Percentiles rank a stretch among this genome's conserved stretches.
These are phyloP conservation scores for Coryphaenoides rupestris DNA, from an alignment of 2,113 vertebrate genomes.

Conservation along the genomic window DNA sequence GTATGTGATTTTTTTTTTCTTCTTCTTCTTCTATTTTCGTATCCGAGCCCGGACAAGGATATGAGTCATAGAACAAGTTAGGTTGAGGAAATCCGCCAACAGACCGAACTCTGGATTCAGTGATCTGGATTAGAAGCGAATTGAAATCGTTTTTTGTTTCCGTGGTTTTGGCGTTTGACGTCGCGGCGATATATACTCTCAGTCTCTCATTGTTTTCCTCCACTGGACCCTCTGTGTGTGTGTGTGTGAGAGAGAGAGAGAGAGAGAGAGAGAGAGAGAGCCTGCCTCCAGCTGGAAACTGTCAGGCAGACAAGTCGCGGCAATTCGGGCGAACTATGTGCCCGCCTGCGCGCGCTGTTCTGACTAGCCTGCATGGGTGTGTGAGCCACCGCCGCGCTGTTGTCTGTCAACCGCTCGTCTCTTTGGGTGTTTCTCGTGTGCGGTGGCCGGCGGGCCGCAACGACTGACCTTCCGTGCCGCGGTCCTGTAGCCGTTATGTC, in stretches of 20 bases:
- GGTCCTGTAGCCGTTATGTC: neutral
- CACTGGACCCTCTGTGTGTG: slow-evolving; percentile 12
- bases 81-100: no score
- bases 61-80: neutral
- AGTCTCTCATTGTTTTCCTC: slow-evolving; percentile 25
- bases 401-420: slow-evolving; percentile 62
- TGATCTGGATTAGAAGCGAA: neutral
- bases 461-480: slow-evolving; percentile 29
- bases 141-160: slow-evolving; percentile 12
- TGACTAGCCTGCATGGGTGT: slow-evolving; percentile 64
- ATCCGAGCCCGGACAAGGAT: neutral
- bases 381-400: slow-evolving; percentile 63
- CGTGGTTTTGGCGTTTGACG: neutral
- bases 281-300: slow-evolving; percentile 45
- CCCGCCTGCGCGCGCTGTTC: slow-evolving; percentile 49
- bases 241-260: no score
- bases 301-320: slow-evolving; percentile 54
- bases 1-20: neutral
- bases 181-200: neutral
- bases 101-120: neutral
- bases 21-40: neutral
- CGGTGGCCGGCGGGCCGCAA: slow-evolving; percentile 6
- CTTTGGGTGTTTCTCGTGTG: slow-evolving; percentile 11
- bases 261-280: slow-evolving; percentile 37
- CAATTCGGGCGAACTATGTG: slow-evolving; percentile 65